Base-by-base conservation (phyloP, 2,888 invertebrate species). In the Heliconius aoede region DNA sequence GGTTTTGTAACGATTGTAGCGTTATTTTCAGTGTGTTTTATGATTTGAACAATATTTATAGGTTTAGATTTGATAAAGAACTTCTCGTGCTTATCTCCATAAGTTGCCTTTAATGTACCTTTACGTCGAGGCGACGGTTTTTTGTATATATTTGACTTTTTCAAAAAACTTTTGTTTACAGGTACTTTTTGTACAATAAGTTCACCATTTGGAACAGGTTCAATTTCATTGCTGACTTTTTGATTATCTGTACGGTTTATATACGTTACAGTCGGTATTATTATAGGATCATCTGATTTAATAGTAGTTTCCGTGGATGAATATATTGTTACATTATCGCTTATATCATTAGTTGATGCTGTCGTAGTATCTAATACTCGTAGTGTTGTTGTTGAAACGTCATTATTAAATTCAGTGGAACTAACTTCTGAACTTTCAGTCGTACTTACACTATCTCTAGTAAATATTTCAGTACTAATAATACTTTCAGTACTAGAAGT, bases 21-120 rank as follows among this genome's bases (percentile, higher is more conserved):
- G 9, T 69, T 67, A 5, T 60, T 36, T 65, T 78, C 62, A 32
- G 73, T 76, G 8, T 55, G 76, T 11, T 84, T 81, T 67, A 85
- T 86, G 1, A 82, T 40, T 61, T 71, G 61, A 51, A 74, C 73
- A 46, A 65, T 36, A 69, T 80, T 79, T 26, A 65, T n/a, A 40
- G 76, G 7, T 78, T 83, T 82, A 15, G 77, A 60, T 80, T 88
- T 89, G 32, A 86, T 77, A 79, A 91, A 92, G 80, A 91, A 89
- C 75, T 88, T 89, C 55, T 93, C 92, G 79, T 92, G 92, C 84
- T 91, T 93, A 64, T 94, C 92, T n/a, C 94, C 94, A 78, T 95
- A 95, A 0, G 94, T 95, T 51, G 94, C 93, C 85, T 94, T 94
- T 0, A 95, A 82, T 4, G 94, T 95, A 4, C 95, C 94, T 83